Base-by-base conservation (phyloP, 2,888 invertebrate species). In the Linnaemya tessellans region DNA sequence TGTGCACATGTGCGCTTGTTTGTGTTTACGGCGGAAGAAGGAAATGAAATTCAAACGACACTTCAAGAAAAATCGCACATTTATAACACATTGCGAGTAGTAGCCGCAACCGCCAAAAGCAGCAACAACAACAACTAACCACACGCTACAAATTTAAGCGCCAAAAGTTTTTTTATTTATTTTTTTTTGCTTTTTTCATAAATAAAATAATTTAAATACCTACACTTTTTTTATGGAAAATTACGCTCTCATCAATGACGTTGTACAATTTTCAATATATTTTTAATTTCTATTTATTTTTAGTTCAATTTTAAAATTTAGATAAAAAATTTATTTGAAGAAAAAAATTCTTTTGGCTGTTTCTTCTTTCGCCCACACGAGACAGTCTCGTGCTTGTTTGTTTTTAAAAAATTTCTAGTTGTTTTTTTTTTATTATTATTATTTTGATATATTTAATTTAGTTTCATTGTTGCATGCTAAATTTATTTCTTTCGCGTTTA, bases 31-130 rank as follows among this genome's bases (percentile, higher is more conserved):
- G 79, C 85, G 85, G 85, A 85, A 85, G 79, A 67, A 85, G 85
- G 85, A 85, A 85, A 85, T 85, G 75, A 79, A 80, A 85, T 80
- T 77, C 71, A 80, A 77, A 68, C 41, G 81, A 80, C 77, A 80
- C 77, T 84, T 80, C 54, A 84, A 77, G 73, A 80, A 80, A 65
- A 77, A 62, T 75, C 54, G 20, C 41, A 80, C 80, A 71, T 77
- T 82, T 83, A 3, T 9, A 41, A 49, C 78, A 62, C 65, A 54
- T n/a, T n/a, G n/a, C 56, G 15, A 62, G n/a, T 41, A 62, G n/a
- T 41, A 79, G 35, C 62, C 35, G 25, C 54, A 70, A 46, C 67
- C 30, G 30, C 30, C 30, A 30, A 30, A 30, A 30, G 30, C 30
- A 67, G 35, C 74, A 68, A 35, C 41, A 80, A 18, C 58, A 67